A percentile compares a stretch with the other conserved stretches of the same genome.
These are phyloP conservation scores for Dicaeum eximium DNA, from an alignment of 2,113 vertebrate species.

Conservation along the genomic window DNA sequence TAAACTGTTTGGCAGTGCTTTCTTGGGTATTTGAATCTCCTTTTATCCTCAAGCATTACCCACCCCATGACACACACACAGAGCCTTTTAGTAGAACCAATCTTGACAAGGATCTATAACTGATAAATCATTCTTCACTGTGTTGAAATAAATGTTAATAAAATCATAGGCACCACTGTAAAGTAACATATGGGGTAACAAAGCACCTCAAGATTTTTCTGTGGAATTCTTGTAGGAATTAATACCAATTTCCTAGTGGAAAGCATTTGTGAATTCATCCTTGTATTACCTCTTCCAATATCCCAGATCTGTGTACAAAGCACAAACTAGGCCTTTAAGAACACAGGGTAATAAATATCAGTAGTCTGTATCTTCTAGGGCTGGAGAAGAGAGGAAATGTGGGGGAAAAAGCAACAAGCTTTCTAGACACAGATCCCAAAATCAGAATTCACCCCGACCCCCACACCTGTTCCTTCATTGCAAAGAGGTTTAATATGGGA, in stretches of 20 bases:
- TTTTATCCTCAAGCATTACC: not conserved
- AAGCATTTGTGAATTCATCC: not conserved
- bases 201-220: not conserved
- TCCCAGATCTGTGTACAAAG: not conserved
- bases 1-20: not conserved
- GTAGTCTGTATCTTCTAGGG: not conserved
- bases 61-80: not conserved
- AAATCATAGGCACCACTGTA: not conserved
- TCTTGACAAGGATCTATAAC: not conserved
- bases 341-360: not conserved
- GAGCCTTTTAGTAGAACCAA: not conserved
- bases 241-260: not conserved
- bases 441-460: not conserved
- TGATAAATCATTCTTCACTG: not conserved
- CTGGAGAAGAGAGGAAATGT: not conserved
- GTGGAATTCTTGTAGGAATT: not conserved
- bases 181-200: not conserved
- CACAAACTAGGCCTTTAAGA: not conserved
- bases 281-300: not conserved
- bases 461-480: not conserved
- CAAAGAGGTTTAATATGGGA: not conserved
- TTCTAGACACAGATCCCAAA: not conserved
- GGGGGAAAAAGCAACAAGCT: rapidly evolving
- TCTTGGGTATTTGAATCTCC: not conserved
- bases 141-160: not conserved